Percentiles rank a stretch among this genome's conserved stretches.
Evolutionary conservation across 2,113 vertebrate species (phyloP).

Genomic region (Microtus pennsylvanicus): DNA sequence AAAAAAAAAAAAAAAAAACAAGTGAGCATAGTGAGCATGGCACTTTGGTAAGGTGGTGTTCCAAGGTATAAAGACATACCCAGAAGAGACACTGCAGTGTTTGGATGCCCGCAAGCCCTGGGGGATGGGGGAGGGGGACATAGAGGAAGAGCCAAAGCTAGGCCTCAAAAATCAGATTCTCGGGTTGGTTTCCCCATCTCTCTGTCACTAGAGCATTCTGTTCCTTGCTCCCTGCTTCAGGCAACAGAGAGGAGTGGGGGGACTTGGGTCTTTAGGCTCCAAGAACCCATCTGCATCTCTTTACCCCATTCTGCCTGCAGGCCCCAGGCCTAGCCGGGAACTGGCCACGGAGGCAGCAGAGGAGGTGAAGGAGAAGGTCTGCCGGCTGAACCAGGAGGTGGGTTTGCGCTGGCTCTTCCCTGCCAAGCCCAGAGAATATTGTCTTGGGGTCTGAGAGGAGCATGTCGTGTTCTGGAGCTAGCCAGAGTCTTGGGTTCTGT

Average conservation of each 20-base stretch:
- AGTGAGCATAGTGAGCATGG: not conserved
- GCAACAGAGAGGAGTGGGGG: not conserved
- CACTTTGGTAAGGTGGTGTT: not conserved
- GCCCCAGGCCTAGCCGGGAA: conserved; percentile 75
- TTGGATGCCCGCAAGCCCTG: not conserved
- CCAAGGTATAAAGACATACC: not conserved
- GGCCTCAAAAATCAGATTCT: not conserved
- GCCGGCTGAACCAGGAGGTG: conserved; percentile 94
- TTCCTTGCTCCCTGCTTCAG: not conserved
- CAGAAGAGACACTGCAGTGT: not conserved
- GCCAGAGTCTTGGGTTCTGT: not conserved
- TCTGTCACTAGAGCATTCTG: not conserved
- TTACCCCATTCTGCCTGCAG: conserved; percentile 57
- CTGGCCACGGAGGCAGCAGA: conserved; percentile 90
- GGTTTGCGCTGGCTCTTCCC: not conserved
- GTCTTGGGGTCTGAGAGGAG: not conserved
- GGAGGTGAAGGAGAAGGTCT: conserved; percentile 92
- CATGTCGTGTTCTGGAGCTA: not conserved
- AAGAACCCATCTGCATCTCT: not conserved
- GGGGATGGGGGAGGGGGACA: not conserved
- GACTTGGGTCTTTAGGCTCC: not conserved
- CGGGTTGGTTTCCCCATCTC: not conserved
- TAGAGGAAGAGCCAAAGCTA: not conserved
- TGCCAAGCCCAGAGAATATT: not conserved
- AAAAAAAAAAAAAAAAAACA: too few species aligned